Evolutionary conservation across 2,113 vertebrate genomes (phyloP), one percentile per base, ranked within the genome.

Genomic region (Pelecanoides urinatrix): DNA sequence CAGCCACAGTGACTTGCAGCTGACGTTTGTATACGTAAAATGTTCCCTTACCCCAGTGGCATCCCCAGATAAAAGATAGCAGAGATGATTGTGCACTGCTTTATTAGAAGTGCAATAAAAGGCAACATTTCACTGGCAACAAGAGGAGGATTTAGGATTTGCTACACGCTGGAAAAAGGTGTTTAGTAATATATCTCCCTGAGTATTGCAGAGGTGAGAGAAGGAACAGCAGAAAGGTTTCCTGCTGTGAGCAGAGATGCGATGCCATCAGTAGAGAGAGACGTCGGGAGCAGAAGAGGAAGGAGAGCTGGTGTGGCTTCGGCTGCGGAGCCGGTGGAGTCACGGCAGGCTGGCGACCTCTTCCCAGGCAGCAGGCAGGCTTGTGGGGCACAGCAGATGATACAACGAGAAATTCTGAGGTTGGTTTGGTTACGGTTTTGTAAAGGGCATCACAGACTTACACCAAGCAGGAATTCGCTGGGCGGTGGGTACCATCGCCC

Each of bases 401-500:
- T 10, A 75, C 47, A 12, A 53, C 2, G 15, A 79, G 45, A 49
- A 68, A 63, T 16, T 25, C 80, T 34, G 44, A 75, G 68, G 38
- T 11, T 6, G 27, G 19, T 21, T 55, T 26, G 53, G 45, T 7
- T 44, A 40, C 15, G 47, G 44, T 44, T 68, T 59, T 44, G 4
- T 18, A 25, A 66, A 77, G 71, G 49, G 34, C 21, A 70, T n/a
- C 38, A 4, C 8, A 17, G 56, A 19, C 36, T 67, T 11, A 11
- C 30, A 7, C 2, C 8, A 23, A 16, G 47, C 59, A 30, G 45
- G 45, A 53, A 42, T 36, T 25, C 65, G 38, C 68, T 4, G 23
- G 4, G 56, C 0, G 2, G 80, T 2, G 4, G 45, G 56, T 5
- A 13, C 32, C 66, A 4, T 27, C 2, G 18, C 42, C 16, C 44